Conservation (phyloP, 2,797 vertebrate genomes). For the Hemibagrus guttatus region DNA sequence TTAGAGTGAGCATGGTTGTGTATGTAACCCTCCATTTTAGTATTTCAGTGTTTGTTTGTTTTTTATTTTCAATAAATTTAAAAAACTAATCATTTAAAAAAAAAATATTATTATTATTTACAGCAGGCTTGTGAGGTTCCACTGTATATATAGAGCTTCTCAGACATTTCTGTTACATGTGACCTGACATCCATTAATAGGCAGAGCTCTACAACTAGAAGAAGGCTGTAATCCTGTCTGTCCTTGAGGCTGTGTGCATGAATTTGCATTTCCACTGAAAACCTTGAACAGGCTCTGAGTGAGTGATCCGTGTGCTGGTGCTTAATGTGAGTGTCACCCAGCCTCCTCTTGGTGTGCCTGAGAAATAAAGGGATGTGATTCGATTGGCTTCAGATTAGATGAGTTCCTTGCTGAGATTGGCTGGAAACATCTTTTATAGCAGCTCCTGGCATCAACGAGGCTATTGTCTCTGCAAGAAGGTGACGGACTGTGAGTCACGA, state of each 20-base stretch:
- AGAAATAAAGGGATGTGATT: slow-evolving; percentile 67
- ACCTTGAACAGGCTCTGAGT: slow-evolving; percentile 54
- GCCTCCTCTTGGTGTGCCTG: slow-evolving; percentile 52
- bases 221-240: slow-evolving; percentile 40
- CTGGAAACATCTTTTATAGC: slow-evolving; percentile 72
- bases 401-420: slow-evolving; percentile 50
- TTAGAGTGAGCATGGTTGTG: slow-evolving; percentile 17
- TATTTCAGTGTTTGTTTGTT: background rate
- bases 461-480: slow-evolving; percentile 62
- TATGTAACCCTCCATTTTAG: slow-evolving; percentile 7
- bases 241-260: slow-evolving; percentile 47
- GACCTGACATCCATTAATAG: slow-evolving; percentile 22
- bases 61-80: background rate
- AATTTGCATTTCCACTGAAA: slow-evolving; percentile 46
- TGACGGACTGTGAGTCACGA: slow-evolving; percentile 65
- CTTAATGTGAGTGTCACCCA: slow-evolving; percentile 51
- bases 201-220: slow-evolving; percentile 13
- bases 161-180: slow-evolving; percentile 12
- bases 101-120: background rate
- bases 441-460: slow-evolving; percentile 63
- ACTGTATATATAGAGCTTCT: background rate
- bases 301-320: slow-evolving; percentile 64
- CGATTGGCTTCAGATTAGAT: slow-evolving; percentile 70
- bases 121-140: background rate
- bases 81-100: background rate